Conservation (phyloP, 2,113 vertebrate genomes). For the Heterotis niloticus region DNA sequence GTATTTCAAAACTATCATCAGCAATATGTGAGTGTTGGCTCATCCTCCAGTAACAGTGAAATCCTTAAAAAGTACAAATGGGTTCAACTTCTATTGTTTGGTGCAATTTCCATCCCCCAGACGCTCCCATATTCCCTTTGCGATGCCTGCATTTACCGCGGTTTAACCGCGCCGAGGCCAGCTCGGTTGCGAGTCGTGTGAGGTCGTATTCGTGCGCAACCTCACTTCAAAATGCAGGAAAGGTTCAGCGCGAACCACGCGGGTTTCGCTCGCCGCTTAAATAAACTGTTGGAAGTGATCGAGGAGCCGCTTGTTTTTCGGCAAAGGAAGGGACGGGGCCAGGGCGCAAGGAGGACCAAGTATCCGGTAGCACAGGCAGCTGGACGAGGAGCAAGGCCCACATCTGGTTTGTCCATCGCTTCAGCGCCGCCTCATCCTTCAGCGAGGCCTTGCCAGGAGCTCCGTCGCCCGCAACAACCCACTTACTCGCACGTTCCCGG, state of each 20-base stretch:
- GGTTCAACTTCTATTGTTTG: too few relatives aligned
- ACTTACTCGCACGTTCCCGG: conserved; percentile 12
- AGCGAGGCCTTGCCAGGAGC: background rate
- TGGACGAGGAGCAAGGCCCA: background rate
- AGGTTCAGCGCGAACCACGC: too few relatives aligned
- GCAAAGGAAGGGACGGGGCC: background rate
- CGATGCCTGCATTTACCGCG: conserved; percentile 7
- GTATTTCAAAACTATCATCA: too few relatives aligned
- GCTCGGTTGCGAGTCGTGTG: background rate
- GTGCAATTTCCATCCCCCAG: conserved; percentile 56
- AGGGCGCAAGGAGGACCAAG: background rate
- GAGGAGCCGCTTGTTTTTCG: background rate
- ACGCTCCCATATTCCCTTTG: conserved; percentile 48
- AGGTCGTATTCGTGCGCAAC: too few relatives aligned
- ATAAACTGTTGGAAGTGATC: background rate
- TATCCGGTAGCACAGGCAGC: background rate
- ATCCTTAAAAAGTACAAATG: too few relatives aligned
- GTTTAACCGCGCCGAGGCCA: background rate
- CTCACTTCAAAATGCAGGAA: too few relatives aligned
- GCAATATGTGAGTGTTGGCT: too few relatives aligned
- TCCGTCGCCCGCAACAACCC: conserved; percentile 10
- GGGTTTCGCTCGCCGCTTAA: background rate
- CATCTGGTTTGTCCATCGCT: conserved; percentile 63
- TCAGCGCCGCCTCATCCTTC: conserved; percentile 7
- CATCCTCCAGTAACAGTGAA: too few relatives aligned